Conservation (phyloP, 2,797 vertebrate genomes). For the Chloroceryle amazona region DNA sequence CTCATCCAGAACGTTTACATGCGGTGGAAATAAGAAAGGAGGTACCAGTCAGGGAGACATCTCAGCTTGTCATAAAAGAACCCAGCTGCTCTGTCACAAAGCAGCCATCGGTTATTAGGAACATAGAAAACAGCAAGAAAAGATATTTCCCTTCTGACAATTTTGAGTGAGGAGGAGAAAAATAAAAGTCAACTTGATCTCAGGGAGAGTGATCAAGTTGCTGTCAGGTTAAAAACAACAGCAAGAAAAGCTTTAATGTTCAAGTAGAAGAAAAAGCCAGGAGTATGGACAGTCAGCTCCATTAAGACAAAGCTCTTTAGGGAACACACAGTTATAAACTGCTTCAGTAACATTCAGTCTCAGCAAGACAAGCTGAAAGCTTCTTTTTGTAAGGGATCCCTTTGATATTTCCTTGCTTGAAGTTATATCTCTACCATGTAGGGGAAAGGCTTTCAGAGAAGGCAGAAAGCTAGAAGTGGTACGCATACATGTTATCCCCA, state of each 20-base stretch:
- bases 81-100: slow-evolving; percentile 32
- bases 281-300: background rate
- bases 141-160: slow-evolving; percentile 4
- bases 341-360: background rate
- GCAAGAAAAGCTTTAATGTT: slow-evolving; percentile 13
- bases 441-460: background rate
- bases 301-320: slow-evolving; percentile 47
- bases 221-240: slow-evolving; percentile 41
- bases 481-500: background rate
- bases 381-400: slow-evolving; percentile 5
- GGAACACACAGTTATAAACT: background rate
- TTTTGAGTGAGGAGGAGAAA: background rate
- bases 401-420: slow-evolving; percentile 23
- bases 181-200: background rate
- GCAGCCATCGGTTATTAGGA: background rate
- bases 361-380: background rate
- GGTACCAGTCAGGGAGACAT: background rate
- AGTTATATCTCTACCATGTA: background rate
- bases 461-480: background rate
- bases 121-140: slow-evolving; percentile 9
- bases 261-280: slow-evolving; percentile 3
- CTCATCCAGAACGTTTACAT: background rate
- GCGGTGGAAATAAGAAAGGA: slow-evolving; percentile 11
- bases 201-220: background rate
- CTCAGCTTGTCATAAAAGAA: slow-evolving; percentile 5